A percentile compares a stretch with the other conserved stretches of the same genome.
phyloP scores from a whole-genome alignment of 2,888 invertebrate genomes.

The Cryptophagus acutangulus region DNA sequence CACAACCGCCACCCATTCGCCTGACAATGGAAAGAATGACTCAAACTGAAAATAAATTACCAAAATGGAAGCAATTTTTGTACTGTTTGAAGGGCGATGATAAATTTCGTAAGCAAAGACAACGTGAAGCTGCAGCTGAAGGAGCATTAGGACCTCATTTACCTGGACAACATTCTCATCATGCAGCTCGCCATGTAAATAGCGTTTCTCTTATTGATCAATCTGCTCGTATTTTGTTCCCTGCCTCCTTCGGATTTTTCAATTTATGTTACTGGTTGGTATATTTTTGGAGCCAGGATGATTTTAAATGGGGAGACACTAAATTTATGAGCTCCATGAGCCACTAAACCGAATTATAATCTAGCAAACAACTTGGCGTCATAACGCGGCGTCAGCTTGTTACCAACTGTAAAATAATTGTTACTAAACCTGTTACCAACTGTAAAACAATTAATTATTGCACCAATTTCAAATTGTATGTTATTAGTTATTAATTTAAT shows the following conservation, averaged over 20 bases:
- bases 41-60: conserved; percentile 71
- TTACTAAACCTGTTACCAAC: no score
- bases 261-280: conserved; percentile 88
- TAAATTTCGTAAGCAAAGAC: conserved; percentile 66
- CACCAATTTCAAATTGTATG: no score
- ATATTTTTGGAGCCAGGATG: conserved; percentile 73
- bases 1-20: conserved; percentile 45
- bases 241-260: conserved; percentile 78
- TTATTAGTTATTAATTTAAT: no score
- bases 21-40: conserved; percentile 77
- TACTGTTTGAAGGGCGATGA: conserved; percentile 77
- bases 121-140: conserved; percentile 70
- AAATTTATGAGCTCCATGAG: no score
- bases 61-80: conserved; percentile 74
- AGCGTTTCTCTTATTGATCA: conserved; percentile 83
- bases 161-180: conserved; percentile 24
- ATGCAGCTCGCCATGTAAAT: conserved; percentile 65
- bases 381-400: no score
- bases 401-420: no score
- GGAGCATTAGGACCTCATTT: no score
- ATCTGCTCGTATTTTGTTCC: conserved; percentile 75
- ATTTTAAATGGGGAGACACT: conserved; percentile 69
- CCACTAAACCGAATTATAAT: no score
- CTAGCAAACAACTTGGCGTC: no score
- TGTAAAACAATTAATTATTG: no score